phyloP scores from a whole-genome alignment of 1,140 invertebrate species.

The Polyergus mexicanus region DNA sequence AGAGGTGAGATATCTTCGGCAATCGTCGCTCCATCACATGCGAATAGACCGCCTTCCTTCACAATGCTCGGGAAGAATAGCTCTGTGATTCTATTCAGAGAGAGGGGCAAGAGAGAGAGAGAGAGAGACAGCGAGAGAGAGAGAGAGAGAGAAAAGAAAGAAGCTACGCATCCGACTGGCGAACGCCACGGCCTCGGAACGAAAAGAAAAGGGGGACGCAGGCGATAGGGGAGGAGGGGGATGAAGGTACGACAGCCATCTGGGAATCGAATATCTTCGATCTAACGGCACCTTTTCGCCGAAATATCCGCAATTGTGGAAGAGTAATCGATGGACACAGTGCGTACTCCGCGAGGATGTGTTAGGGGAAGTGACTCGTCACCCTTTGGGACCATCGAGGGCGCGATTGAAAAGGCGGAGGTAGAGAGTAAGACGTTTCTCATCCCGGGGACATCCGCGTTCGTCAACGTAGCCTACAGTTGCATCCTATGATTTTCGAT shows the following conservation, averaged over 20 bases:
- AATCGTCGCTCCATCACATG: constrained; percentile 81
- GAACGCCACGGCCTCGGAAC: constrained; percentile 38
- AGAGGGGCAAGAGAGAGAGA: constrained; percentile 68
- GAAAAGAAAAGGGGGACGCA: constrained; percentile 63
- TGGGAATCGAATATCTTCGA: constrained; percentile 83
- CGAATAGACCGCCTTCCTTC: constrained; percentile 80
- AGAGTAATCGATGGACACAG: constrained; percentile 82
- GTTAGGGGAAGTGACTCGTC: constrained; percentile 41
- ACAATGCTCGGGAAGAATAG: constrained; percentile 82
- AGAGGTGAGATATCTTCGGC: constrained; percentile 78
- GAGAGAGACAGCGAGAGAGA: constrained; percentile 70
- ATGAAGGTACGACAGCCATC: constrained; percentile 72
- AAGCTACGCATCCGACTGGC: constrained; percentile 38
- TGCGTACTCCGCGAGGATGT: constrained; percentile 48
- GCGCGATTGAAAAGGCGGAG: constrained; percentile 51
- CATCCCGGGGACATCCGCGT: constrained; percentile 49
- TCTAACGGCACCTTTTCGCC: constrained; percentile 77
- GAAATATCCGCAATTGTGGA: constrained; percentile 84
- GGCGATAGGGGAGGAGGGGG: constrained; percentile 70
- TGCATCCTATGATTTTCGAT: constrained; percentile 61
- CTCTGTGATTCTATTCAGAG: constrained; percentile 84
- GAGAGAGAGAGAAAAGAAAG: constrained; percentile 48
- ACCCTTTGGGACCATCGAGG: constrained; percentile 65
- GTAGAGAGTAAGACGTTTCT: constrained; percentile 64
- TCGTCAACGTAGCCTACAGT: constrained; percentile 55